phyloP scores from a whole-genome alignment of 2,888 invertebrate genomes.

The Laothoe populi region DNA sequence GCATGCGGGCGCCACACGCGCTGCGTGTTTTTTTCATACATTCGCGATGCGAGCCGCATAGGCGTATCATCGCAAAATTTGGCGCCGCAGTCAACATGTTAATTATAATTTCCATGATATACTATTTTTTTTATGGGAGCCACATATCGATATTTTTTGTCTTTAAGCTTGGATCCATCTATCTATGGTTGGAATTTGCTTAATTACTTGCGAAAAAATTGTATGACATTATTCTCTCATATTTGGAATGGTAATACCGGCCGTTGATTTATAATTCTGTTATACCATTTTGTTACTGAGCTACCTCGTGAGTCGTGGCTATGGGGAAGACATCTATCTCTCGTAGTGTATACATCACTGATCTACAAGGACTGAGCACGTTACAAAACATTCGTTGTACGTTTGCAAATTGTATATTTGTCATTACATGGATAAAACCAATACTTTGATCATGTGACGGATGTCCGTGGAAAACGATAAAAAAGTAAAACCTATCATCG shows the following conservation, averaged over 20 bases:
- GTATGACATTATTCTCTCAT: background rate
- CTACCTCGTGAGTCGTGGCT: background rate
- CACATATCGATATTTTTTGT: too few species aligned
- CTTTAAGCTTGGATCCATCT: too few species aligned
- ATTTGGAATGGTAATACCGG: too few species aligned
- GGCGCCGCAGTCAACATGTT: too few species aligned
- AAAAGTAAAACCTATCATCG: conserved; percentile 15
- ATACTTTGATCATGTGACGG: background rate
- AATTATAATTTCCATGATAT: too few species aligned
- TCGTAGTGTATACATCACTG: background rate
- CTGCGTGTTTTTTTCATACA: too few species aligned
- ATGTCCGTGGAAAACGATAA: background rate
- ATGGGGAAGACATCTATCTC: conserved; percentile 13
- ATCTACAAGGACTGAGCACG: conserved; percentile 3
- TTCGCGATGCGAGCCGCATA: too few species aligned
- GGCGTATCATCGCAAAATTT: too few species aligned
- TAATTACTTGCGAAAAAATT: background rate
- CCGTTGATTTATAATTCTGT: background rate
- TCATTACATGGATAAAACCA: background rate
- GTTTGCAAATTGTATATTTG: background rate
- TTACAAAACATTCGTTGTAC: conserved; percentile 6
- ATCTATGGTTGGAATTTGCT: too few species aligned
- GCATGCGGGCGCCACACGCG: too few species aligned
- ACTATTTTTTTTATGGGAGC: background rate
- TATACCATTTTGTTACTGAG: conserved; percentile 12